Percentiles rank a stretch among this genome's conserved stretches.
These are phyloP conservation scores for Drosophila anomalata DNA, from an alignment of 2,888 invertebrate species.

Conservation along the genomic window DNA sequence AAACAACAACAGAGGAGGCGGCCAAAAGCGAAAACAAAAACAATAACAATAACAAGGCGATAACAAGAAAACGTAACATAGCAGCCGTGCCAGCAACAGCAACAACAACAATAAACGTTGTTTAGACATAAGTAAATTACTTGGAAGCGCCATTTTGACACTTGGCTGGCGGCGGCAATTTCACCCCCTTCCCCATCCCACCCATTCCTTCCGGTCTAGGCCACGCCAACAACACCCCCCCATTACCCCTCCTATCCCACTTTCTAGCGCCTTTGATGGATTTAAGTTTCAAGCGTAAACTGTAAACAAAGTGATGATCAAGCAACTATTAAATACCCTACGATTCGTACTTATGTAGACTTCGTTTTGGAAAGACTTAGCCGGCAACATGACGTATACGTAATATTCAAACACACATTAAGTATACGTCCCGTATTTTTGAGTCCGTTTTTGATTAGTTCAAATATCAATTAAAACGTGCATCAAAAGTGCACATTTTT, in stretches of 20 bases:
- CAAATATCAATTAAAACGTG: too few species aligned
- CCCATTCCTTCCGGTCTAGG: background rate
- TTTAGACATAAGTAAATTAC: constrained; percentile 68
- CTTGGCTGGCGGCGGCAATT: constrained; percentile 58
- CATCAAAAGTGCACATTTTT: too few species aligned
- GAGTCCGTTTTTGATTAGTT: too few species aligned
- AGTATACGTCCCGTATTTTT: too few species aligned
- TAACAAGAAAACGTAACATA: constrained; percentile 24
- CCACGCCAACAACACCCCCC: background rate
- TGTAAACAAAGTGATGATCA: constrained; percentile 25
- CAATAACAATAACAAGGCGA: constrained; percentile 10
- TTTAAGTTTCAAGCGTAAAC: constrained; percentile 33
- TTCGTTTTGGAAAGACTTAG: too few species aligned
- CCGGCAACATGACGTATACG: too few species aligned
- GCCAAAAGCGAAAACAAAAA: constrained; percentile 23
- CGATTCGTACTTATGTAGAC: too few species aligned
- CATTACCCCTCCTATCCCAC: background rate
- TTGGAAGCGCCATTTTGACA: constrained; percentile 71
- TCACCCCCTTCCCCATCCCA: background rate
- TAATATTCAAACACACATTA: too few species aligned
- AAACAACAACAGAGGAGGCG: background rate
- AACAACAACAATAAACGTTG: constrained; percentile 41
- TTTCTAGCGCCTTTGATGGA: constrained; percentile 28
- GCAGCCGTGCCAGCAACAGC: constrained; percentile 7
- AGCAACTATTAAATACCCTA: constrained; percentile 7